phyloP scores from a whole-genome alignment of 2,888 invertebrate genomes.

The Thelaira solivaga region DNA sequence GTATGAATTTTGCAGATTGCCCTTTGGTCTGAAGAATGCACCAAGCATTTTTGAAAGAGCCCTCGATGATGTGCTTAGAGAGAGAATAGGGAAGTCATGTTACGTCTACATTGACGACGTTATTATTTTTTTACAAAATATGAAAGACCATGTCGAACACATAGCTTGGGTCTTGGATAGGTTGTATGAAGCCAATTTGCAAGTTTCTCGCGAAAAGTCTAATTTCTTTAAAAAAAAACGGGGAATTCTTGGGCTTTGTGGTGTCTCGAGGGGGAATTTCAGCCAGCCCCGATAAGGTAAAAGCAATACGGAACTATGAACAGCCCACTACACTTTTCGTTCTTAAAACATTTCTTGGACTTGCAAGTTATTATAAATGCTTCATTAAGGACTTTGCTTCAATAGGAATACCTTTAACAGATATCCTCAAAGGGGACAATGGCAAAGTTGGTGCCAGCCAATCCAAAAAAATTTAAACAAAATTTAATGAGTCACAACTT shows the following conservation, averaged over 20 bases:
- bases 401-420: too few relatives aligned
- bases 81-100: conserved; percentile 39
- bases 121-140: conserved; percentile 2
- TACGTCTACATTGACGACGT: conserved; percentile 13
- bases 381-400: too few relatives aligned
- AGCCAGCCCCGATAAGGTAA: conserved; percentile 9
- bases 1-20: conserved; percentile 43
- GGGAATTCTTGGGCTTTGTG: conserved; percentile 13
- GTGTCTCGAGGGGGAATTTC: conserved; percentile 15
- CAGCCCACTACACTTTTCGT: not conserved
- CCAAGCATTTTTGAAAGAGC: conserved; percentile 50
- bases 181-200: conserved; percentile 21
- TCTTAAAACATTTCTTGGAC: not conserved
- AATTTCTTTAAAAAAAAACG: conserved; percentile 12
- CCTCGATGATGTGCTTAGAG: conserved; percentile 46
- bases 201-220: conserved; percentile 6
- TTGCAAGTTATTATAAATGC: too few relatives aligned
- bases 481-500: conserved; percentile 1
- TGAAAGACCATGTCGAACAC: not conserved
- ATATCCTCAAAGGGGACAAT: conserved; percentile 2
- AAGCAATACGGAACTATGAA: conserved; percentile 11
- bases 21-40: conserved; percentile 50
- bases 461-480: too few relatives aligned
- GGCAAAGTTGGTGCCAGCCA: conserved; percentile 2
- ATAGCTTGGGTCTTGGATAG: conserved; percentile 1